Conservation (phyloP, 1,140 invertebrate species). For the Aphelenchoides avenae region DNA sequence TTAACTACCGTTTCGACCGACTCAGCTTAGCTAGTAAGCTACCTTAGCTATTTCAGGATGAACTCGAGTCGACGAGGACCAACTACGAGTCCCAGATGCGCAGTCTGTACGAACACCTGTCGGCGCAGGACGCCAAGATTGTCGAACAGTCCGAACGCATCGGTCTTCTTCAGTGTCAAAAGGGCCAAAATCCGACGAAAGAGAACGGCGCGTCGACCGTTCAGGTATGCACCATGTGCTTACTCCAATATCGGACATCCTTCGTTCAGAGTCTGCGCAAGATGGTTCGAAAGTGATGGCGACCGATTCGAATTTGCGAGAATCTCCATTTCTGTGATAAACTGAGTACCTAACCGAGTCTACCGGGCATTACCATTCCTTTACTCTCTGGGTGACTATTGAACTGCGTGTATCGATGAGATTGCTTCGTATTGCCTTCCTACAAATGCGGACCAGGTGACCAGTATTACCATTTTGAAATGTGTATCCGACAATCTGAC, state of each 20-base stretch:
- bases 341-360: no score
- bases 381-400: no score
- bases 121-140: slow-evolving; percentile 37
- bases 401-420: no score
- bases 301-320: no score
- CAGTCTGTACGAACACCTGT: slow-evolving; percentile 36
- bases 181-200: neutral
- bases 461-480: no score
- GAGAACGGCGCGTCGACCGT: neutral
- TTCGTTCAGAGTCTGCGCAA: slow-evolving; percentile 17
- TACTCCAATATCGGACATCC: neutral
- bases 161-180: neutral
- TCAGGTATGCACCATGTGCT: neutral
- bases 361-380: no score
- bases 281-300: slow-evolving; percentile 16
- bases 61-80: slow-evolving; percentile 27
- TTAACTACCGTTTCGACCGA: slow-evolving; percentile 12
- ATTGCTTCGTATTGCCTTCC: no score
- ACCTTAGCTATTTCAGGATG: slow-evolving; percentile 18
- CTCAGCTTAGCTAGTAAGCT: no score
- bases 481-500: no score
- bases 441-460: no score
- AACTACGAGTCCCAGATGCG: slow-evolving; percentile 44
- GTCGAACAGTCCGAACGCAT: slow-evolving; percentile 15
- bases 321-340: no score